Conservation (phyloP, 2,113 vertebrate species). For the Psittacara wagleri region DNA sequence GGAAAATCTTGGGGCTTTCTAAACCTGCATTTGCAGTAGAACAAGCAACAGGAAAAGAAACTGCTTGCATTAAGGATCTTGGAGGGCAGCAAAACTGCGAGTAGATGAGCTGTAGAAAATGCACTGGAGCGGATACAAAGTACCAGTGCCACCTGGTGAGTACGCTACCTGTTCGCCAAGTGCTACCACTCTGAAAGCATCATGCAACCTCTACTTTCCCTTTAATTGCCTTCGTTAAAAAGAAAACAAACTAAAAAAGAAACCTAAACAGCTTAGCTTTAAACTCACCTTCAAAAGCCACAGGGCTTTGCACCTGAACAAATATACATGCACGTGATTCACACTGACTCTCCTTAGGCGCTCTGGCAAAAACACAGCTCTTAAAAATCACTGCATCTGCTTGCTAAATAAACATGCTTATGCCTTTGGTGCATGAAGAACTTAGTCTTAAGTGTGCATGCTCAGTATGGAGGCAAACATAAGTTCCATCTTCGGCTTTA, state of each 20-base stretch:
- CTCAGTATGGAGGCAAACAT: background rate
- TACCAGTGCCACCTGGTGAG: rapidly evolving
- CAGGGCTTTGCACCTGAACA: background rate
- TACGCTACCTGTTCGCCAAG: background rate
- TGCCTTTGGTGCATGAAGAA: background rate
- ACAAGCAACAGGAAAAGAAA: background rate
- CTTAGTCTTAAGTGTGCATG: background rate
- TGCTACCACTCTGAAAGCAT: background rate
- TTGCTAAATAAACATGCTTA: background rate
- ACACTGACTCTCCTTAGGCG: background rate
- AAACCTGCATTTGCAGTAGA: background rate
- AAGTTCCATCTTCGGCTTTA: background rate
- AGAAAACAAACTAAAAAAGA: background rate
- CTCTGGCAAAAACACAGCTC: background rate
- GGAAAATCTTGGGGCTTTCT: background rate
- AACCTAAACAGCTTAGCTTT: background rate
- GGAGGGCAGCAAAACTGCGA: background rate
- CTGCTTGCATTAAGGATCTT: background rate
- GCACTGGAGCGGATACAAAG: background rate
- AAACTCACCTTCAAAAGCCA: conserved; percentile 10
- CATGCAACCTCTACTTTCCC: background rate
- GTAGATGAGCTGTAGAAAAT: background rate
- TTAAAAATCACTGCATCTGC: background rate
- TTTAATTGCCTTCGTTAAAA: background rate
- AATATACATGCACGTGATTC: background rate